Percentiles rank a stretch among this genome's conserved stretches.
phyloP scores from a whole-genome alignment of 2,797 vertebrate species.

The Cynopterus sphinx region DNA sequence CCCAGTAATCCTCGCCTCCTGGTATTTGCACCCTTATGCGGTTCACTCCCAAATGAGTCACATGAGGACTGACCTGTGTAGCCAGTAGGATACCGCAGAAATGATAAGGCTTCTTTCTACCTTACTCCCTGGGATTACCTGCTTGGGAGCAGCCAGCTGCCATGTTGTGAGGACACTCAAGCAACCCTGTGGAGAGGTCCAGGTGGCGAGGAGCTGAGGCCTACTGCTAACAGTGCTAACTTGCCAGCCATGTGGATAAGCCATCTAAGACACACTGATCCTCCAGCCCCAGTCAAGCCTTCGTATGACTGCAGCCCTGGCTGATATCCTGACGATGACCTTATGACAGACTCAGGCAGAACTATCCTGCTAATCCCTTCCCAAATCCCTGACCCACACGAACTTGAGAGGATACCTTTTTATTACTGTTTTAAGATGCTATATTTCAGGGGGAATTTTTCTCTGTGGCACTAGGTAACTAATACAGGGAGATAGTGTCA shows the following conservation, averaged over 20 bases:
- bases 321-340: background rate
- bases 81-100: background rate
- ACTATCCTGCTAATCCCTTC: background rate
- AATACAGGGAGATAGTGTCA: background rate
- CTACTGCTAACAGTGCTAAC: background rate
- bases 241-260: rapidly evolving
- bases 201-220: background rate
- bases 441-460: background rate
- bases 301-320: background rate
- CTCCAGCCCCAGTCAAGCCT: background rate
- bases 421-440: background rate
- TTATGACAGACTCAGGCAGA: background rate
- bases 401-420: background rate
- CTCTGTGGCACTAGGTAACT: background rate
- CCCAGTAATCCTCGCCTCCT: background rate
- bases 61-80: background rate
- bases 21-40: background rate
- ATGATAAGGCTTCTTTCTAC: background rate
- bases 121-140: background rate
- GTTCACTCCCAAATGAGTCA: background rate
- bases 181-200: background rate
- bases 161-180: background rate
- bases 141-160: background rate
- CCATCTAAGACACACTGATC: background rate
- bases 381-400: background rate